Conservation (phyloP, 2,113 vertebrate species). For the Megaceryle maxima region DNA sequence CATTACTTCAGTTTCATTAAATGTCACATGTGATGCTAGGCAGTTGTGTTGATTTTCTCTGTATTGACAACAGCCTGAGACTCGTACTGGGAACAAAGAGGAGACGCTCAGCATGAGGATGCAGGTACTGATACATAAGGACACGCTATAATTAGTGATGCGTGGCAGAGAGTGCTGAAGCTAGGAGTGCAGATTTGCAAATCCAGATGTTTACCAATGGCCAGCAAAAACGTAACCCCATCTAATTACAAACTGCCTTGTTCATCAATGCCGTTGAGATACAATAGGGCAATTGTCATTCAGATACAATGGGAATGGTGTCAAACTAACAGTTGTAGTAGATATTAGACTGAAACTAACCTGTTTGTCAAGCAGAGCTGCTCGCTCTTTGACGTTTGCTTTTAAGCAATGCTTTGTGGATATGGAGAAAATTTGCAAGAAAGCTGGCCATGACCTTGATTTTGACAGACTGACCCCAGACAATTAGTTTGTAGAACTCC, state of each 20-base stretch:
- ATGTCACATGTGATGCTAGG: not conserved
- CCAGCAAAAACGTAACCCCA: not conserved
- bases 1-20: slow-evolving; percentile 19
- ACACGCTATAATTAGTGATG: not conserved
- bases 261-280: not conserved
- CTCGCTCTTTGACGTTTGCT: not conserved
- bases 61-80: not conserved
- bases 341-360: not conserved
- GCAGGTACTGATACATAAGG: not conserved
- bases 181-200: not conserved
- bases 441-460: not conserved
- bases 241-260: not conserved
- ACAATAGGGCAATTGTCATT: not conserved
- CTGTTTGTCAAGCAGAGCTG: not conserved
- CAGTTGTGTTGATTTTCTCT: not conserved
- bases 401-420: not conserved
- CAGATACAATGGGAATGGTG: not conserved
- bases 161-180: not conserved
- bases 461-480: not conserved
- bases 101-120: not conserved
- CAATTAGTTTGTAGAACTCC: not conserved
- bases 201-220: not conserved
- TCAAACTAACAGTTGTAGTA: not conserved
- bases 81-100: not conserved
- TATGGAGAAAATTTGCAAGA: not conserved